phyloP scores from a whole-genome alignment of 2,113 vertebrate genomes.

The Rhombomys opimus region DNA sequence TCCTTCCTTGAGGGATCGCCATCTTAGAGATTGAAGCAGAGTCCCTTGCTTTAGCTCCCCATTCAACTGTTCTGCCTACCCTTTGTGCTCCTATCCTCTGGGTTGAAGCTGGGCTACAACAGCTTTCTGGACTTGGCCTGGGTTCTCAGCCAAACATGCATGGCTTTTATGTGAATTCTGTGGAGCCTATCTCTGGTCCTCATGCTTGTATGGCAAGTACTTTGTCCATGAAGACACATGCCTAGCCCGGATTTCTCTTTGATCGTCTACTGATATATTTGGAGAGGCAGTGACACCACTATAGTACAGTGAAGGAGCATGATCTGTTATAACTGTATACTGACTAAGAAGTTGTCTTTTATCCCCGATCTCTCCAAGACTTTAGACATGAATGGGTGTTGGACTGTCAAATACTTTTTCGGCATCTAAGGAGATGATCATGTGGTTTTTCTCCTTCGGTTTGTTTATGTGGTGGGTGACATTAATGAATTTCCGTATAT shows the following conservation, averaged over 20 bases:
- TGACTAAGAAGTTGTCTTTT: background rate
- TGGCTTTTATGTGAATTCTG: background rate
- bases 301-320: background rate
- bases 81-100: background rate
- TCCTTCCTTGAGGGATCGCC: background rate
- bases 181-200: background rate
- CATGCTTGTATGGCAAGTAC: background rate
- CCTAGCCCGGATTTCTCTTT: background rate
- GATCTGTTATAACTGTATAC: background rate
- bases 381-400: too few species aligned
- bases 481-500: too few species aligned
- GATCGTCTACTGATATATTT: background rate
- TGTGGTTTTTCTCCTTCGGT: too few species aligned
- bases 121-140: background rate
- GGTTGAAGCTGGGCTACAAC: background rate
- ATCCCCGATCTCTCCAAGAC: too few species aligned
- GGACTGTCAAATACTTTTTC: too few species aligned
- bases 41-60: background rate
- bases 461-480: too few species aligned
- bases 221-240: background rate
- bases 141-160: background rate
- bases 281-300: background rate
- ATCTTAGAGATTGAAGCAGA: background rate
- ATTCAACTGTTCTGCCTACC: background rate
- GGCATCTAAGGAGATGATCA: too few species aligned